phyloP scores from a whole-genome alignment of 2,888 invertebrate genomes.

The Isoperla grammatica region DNA sequence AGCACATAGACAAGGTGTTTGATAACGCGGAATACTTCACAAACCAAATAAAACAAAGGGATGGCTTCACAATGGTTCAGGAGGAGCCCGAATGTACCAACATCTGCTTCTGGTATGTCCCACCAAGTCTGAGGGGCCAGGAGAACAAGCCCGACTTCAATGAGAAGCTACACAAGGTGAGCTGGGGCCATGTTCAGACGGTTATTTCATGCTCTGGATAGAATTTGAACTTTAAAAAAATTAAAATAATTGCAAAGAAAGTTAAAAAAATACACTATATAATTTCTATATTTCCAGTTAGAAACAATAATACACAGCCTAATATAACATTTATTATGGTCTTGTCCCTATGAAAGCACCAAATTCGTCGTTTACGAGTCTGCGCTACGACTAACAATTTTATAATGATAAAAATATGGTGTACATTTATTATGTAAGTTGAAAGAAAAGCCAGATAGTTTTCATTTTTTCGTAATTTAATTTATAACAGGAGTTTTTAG shows the following conservation, averaged over 20 bases:
- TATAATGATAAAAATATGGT: too few species aligned
- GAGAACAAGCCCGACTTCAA: slow-evolving; percentile 53
- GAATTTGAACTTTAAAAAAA: neutral
- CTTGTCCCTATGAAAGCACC: too few species aligned
- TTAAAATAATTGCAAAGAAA: neutral
- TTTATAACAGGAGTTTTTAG: too few species aligned
- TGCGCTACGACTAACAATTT: too few species aligned
- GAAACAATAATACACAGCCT: too few species aligned
- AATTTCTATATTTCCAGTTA: neutral
- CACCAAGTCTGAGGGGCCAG: slow-evolving; percentile 59
- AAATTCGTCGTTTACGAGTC: too few species aligned
- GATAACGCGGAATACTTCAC: slow-evolving; percentile 68
- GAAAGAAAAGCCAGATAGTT: too few species aligned
- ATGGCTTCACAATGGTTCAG: slow-evolving; percentile 67
- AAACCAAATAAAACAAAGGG: slow-evolving; percentile 57
- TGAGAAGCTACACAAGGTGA: slow-evolving; percentile 59
- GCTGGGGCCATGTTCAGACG: too few species aligned
- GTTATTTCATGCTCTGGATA: neutral
- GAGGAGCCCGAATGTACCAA: slow-evolving; percentile 88
- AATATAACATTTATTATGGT: too few species aligned
- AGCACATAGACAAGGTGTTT: slow-evolving; percentile 72
- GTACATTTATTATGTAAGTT: too few species aligned
- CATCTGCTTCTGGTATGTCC: slow-evolving; percentile 94
- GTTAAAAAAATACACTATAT: neutral
- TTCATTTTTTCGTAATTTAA: too few species aligned